A percentile compares a stretch with the other conserved stretches of the same genome.
These are phyloP conservation scores for Eledona agricola DNA, from an alignment of 2,888 invertebrate genomes.

Conservation along the genomic window DNA sequence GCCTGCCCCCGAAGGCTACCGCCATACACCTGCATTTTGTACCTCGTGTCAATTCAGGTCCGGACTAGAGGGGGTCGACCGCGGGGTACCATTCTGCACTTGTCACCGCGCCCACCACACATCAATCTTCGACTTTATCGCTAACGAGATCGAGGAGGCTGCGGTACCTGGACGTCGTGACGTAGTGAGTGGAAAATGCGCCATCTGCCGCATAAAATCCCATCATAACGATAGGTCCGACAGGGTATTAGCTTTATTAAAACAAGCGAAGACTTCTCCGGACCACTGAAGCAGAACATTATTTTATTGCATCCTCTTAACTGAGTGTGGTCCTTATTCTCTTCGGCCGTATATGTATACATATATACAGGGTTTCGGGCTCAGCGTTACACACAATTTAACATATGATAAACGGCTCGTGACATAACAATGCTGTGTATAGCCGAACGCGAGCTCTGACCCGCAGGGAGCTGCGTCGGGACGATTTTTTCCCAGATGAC, in stretches of 20 bases:
- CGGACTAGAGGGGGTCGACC: conserved; percentile 31
- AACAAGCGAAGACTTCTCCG: conserved; percentile 50
- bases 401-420: conserved; percentile 54
- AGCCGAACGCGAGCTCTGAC: too few species aligned
- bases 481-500: too few species aligned
- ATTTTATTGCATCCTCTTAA: conserved; percentile 52
- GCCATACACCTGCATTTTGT: conserved; percentile 36
- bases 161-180: conserved; percentile 16
- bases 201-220: conserved; percentile 35
- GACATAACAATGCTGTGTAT: conserved; percentile 51
- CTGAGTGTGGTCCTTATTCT: conserved; percentile 48
- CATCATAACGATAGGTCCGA: conserved; percentile 35
- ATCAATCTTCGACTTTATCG: conserved; percentile 49
- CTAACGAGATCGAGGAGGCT: conserved; percentile 43
- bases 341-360: conserved; percentile 39
- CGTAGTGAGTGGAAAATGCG: too few species aligned
- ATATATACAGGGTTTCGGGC: conserved; percentile 22
- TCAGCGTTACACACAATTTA: conserved; percentile 54
- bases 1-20: conserved; percentile 36
- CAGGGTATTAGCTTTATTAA: conserved; percentile 55
- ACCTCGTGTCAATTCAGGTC: conserved; percentile 27
- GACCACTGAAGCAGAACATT: conserved; percentile 52
- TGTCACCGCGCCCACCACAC: conserved; percentile 49
- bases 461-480: too few species aligned
- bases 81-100: conserved; percentile 48